phyloP scores from a whole-genome alignment of 2,797 vertebrate species.

The Etheostoma perlongum region DNA sequence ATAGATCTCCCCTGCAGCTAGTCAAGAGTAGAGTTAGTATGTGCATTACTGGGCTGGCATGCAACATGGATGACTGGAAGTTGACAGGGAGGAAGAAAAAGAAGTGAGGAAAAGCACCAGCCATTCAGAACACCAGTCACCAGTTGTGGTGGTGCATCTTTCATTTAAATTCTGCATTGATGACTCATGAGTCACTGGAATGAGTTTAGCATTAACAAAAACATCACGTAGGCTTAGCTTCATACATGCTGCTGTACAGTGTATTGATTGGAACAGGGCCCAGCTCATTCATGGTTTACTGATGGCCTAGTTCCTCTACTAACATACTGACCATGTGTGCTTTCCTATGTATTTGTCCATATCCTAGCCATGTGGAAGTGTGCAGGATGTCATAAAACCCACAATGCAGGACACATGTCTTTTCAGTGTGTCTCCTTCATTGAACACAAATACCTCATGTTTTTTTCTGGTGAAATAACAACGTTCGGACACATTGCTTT shows the following conservation, averaged over 20 bases:
- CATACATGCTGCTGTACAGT: slow-evolving; percentile 12
- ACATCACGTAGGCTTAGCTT: not conserved
- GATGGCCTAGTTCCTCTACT: slow-evolving; percentile 12
- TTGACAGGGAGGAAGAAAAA: slow-evolving; percentile 58
- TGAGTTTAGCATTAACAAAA: not conserved
- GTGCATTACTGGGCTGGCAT: slow-evolving; percentile 72
- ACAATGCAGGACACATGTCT: not conserved
- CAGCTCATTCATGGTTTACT: slow-evolving; percentile 6
- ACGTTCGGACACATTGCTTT: not conserved
- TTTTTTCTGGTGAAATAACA: not conserved
- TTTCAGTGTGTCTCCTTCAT: not conserved
- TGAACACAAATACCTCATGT: not conserved
- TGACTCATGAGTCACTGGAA: slow-evolving; percentile 12
- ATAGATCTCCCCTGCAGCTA: slow-evolving; percentile 80
- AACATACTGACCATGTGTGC: not conserved
- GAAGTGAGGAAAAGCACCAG: slow-evolving; percentile 45
- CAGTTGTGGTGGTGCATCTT: slow-evolving; percentile 14
- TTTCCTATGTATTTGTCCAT: not conserved
- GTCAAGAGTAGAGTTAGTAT: slow-evolving; percentile 70
- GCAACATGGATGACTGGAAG: slow-evolving; percentile 57
- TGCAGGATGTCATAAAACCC: not conserved
- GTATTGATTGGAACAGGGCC: slow-evolving; percentile 21
- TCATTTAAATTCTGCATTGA: slow-evolving; percentile 6
- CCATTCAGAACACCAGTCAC: slow-evolving; percentile 9
- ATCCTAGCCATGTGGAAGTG: not conserved